These are phyloP conservation scores for Apamea anceps DNA, from an alignment of 2,888 invertebrate genomes.

Conservation along the genomic window DNA sequence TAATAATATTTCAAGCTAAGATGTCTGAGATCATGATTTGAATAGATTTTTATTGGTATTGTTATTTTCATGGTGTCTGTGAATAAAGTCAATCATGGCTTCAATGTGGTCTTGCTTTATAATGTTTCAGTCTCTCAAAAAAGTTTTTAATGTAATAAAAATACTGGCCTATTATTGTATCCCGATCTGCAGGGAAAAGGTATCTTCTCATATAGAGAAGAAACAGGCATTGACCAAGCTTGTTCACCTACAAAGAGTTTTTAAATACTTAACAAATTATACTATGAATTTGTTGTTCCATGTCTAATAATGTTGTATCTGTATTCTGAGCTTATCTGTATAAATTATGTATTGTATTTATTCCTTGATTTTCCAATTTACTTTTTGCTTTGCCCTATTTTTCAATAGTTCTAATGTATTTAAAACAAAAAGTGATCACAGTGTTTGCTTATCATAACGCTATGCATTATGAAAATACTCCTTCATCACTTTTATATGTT, in stretches of 20 bases:
- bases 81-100: too few species aligned
- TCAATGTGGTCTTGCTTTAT: conserved; percentile 11
- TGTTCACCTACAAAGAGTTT: not conserved
- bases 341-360: not conserved
- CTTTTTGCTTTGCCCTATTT: not conserved
- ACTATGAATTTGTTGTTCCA: conserved; percentile 11
- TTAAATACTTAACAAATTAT: conserved; percentile 12
- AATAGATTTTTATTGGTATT: too few species aligned
- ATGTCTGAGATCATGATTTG: not conserved
- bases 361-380: conserved; percentile 1
- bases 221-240: conserved; percentile 13
- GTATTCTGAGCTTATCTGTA: not conserved
- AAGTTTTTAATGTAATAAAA: not conserved
- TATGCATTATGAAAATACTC: not conserved
- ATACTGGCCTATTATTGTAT: conserved; percentile 5
- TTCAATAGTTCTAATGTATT: not conserved
- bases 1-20: not conserved
- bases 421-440: too few species aligned
- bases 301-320: conserved; percentile 4
- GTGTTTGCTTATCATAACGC: not conserved
- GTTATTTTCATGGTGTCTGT: too few species aligned
- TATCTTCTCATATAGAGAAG: not conserved
- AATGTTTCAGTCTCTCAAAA: not conserved
- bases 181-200: not conserved
- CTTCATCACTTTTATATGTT: not conserved